Evolutionary conservation across 2,113 vertebrate genomes (phyloP).

Genomic region (Miniopterus natalensis): DNA sequence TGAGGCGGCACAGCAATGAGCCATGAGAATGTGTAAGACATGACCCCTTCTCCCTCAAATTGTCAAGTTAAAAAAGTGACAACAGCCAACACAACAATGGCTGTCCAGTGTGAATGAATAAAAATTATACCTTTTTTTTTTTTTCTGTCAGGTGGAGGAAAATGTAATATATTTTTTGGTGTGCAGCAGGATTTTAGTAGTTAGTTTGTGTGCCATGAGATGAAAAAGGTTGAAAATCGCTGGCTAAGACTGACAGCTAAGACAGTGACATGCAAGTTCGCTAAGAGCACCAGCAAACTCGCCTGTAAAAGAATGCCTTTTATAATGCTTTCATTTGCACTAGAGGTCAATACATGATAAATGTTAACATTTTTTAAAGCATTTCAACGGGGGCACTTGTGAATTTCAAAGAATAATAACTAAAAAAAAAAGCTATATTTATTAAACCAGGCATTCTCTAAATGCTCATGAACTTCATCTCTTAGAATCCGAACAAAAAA

Average conservation of each 20-base stretch:
- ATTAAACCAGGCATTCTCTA: not conserved
- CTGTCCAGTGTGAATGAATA: not conserved
- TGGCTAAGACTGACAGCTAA: not conserved
- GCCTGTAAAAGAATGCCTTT: not conserved
- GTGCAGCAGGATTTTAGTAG: not conserved
- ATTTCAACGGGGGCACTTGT: not conserved
- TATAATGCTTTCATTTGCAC: not conserved
- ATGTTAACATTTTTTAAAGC: not conserved
- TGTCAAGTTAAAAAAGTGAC: not conserved
- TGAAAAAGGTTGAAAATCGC: not conserved
- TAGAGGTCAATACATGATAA: not conserved
- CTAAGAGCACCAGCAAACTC: not conserved
- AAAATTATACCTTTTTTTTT: not conserved
- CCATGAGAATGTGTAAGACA: not conserved
- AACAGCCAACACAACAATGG: not conserved
- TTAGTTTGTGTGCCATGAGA: not conserved
- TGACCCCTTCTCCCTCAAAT: not conserved
- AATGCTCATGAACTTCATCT: not conserved
- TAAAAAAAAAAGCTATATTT: not conserved
- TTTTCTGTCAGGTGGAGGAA: not conserved
- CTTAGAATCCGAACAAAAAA: constrained; percentile 16
- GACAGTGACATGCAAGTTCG: not conserved
- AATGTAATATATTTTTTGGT: not conserved
- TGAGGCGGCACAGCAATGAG: not conserved
- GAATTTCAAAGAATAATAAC: constrained; percentile 7